Base-by-base conservation (phyloP, 2,888 invertebrate species). In the Eucera pruinosa region DNA sequence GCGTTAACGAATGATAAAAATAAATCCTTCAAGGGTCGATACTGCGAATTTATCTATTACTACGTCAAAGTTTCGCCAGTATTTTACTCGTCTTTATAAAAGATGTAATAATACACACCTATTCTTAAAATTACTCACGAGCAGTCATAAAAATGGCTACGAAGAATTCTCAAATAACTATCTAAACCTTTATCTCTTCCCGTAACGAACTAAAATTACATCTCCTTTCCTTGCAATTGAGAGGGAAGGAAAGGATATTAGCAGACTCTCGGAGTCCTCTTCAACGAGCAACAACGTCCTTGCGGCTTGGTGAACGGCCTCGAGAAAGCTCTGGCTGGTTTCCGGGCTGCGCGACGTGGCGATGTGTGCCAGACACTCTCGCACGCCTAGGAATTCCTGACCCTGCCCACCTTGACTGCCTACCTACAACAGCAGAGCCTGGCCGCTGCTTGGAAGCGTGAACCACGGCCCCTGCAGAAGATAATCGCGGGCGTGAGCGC, bases 341-440 rank as follows among this genome's bases (percentile, higher is more conserved):
- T 88, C 86, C 84, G 86, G 87, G 85, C 85, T 79, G 84, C 73
- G 68, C 72, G 81, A 76, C 82, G 78, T 79, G 83, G 80, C 89
- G 82, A 87, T 86, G 83, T 87, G 86, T 87, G 83, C 85, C 85
- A 87, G 85, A 87, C 86, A 81, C 85, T 85, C 88, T 85, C 84
- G 80, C 85, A 83, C 87, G 82, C 88, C 89, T 86, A 88, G 86
- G 89, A 89, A 91, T 91, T 89, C 87, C 87, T 88, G 86, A 89
- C 87, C 88, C 88, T 88, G 87, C 90, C 89, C 87, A 87, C 89
- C 88, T 87, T 86, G 86, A 83, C 85, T 85, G 77, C 58, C 82
- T 82, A 72, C 87, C 85, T 75, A 83, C 86, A 74, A 54, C n/a
- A n/a, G 81, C 72, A 69, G 41, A 60, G 64, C 39, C 64, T n/a